A percentile compares a stretch with the other conserved stretches of the same genome.
phyloP scores from a whole-genome alignment of 2,888 invertebrate genomes.

The Epinotia demarniana region DNA sequence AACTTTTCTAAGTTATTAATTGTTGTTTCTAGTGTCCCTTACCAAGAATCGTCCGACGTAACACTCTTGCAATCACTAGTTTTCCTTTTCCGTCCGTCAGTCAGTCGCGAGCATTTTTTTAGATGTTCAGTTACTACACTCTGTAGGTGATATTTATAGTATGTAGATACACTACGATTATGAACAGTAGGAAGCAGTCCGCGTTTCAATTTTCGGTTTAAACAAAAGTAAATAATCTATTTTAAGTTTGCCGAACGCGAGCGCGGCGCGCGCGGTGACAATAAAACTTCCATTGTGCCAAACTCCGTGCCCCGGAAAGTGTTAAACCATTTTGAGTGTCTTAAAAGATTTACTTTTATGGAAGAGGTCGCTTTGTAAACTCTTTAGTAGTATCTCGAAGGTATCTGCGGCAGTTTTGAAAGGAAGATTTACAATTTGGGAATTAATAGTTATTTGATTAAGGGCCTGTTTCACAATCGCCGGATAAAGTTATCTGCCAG shows the following conservation, averaged over 20 bases:
- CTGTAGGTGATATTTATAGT: neutral
- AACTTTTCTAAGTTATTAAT: neutral
- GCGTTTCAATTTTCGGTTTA: neutral
- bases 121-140: neutral
- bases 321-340: slow-evolving; percentile 35
- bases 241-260: slow-evolving; percentile 20
- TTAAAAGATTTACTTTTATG: slow-evolving; percentile 27
- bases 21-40: neutral
- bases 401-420: slow-evolving; percentile 9
- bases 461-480: no score
- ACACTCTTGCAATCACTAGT: neutral
- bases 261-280: slow-evolving; percentile 27
- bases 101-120: neutral
- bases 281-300: slow-evolving; percentile 40
- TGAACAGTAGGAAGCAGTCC: no score
- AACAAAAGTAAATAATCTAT: slow-evolving; percentile 32
- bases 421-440: no score
- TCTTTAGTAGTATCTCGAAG: slow-evolving; percentile 10
- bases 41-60: no score
- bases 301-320: slow-evolving; percentile 31
- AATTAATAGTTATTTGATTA: no score
- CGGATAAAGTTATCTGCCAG: no score
- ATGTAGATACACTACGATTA: neutral
- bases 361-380: slow-evolving; percentile 14
- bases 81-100: neutral